Evolutionary conservation across 1,140 invertebrate species (phyloP), one percentile per base, ranked within the genome.

Genomic region (Bombyx mandarina): DNA sequence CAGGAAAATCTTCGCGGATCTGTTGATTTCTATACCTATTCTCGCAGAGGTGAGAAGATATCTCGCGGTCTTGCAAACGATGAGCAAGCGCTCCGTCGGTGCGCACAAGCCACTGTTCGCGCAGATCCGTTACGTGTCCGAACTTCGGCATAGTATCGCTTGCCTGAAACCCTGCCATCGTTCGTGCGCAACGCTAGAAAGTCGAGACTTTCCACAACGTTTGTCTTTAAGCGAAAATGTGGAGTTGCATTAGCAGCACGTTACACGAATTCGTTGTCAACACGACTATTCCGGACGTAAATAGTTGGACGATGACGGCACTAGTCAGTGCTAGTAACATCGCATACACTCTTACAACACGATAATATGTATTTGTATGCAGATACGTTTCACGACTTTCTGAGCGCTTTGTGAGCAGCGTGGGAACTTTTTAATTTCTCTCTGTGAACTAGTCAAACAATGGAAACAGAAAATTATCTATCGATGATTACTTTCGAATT

Each of bases 1-100:
- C 90, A 2, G 96, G 96, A 63, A 96, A 92, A 84, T 98, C 97
- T 78, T 97, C 93, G 22, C 97, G 89, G 1, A 98, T 94, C 56
- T 95, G 92, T 8, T 95, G 94, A 88, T 97, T 97, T 46, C 96
- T 90, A 57, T 91, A 92, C 66, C 95, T 93, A 86, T 98, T 98
- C 54, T 94, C 92, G 55, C 92, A 93, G 73, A 96, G 95, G 45
- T 84, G 89, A 94, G 96, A 82, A 92, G 92, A 73, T 91, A 92
- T 96, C 90, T 98, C 97, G 88, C 98, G 91, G 76, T 95, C 94
- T 83, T 98, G 97, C 9, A 98, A 88, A 58, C 93, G 91, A 82
- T 97, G 94, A 6, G 96, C 97, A 64, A 98, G 84, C 8, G 95
- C 96, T 51, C 94, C 93, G 86, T 98, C 97, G 83, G 98, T 95